phyloP scores from a whole-genome alignment of 2,797 vertebrate genomes.

The Leucoraja ocellata region DNA sequence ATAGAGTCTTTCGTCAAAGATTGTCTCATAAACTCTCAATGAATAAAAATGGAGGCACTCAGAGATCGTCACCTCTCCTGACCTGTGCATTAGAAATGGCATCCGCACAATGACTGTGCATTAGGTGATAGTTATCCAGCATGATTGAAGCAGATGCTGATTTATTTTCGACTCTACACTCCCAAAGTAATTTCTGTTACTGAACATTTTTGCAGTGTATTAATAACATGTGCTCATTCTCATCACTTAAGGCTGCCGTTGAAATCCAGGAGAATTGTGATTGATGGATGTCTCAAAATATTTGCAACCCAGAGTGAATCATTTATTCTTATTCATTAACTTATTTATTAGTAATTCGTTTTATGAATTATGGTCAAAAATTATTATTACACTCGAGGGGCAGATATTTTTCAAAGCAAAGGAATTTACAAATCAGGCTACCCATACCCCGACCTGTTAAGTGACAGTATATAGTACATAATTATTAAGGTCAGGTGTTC shows the following conservation, averaged over 20 bases:
- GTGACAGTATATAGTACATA: too few relatives aligned
- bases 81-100: not conserved
- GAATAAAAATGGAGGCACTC: not conserved
- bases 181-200: not conserved
- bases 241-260: not conserved
- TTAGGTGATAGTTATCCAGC: not conserved
- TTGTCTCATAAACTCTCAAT: not conserved
- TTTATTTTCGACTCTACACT: not conserved
- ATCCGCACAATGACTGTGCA: not conserved
- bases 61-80: not conserved
- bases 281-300: not conserved
- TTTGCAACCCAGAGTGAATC: not conserved
- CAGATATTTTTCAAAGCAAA: not conserved
- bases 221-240: not conserved
- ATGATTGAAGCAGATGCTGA: not conserved
- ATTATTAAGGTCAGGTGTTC: too few relatives aligned
- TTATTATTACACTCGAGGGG: not conserved
- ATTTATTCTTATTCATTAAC: too few relatives aligned
- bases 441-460: too few relatives aligned
- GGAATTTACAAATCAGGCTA: not conserved
- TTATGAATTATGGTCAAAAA: not conserved
- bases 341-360: not conserved
- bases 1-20: not conserved
- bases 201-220: not conserved
- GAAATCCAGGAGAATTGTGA: not conserved